Evolutionary conservation across 53 echinoderm and acorn worm species (phyloP), one percentile per base, ranked within the genome.

Genomic region (Luidia sarsii): DNA sequence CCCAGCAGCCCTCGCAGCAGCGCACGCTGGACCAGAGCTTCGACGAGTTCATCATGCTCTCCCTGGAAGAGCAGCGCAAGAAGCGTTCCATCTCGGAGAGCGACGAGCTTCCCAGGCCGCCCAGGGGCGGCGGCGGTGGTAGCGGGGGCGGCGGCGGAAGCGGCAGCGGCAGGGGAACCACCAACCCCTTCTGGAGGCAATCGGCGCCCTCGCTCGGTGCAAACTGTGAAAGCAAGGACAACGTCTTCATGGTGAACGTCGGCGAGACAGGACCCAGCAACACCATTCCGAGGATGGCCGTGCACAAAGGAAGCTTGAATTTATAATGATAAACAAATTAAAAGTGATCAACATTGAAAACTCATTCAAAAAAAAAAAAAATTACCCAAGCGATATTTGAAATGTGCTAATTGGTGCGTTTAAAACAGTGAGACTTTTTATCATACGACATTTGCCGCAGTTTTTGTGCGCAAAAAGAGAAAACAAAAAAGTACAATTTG

Each of bases 11-110:
- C 7, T 48, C 73, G 1, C 89, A 85, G 48, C 82, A 80, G 46
- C 81, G 91, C 48, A 96, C 97, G 16, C 84, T 96, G 51, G 93
- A 96, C 57, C 90, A 96, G 83, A 96, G 97, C 71, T 96, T 96
- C 77, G 97, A 96, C 71, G 93, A 93, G 86, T 96, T 92, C 65
- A 93, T 96, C 65, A 87, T 86, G 68, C 46, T 83, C 32, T 89
- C 92, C 59, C 75, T 94, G 38, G 95, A 87, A 63, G 95, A 92
- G 51, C 95, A 95, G 95, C 80, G 92, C 19, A 89, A 92, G 68
- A 80, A 68, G 53, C 84, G 92, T 62, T 67, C 90, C 41, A 36
- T 63, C 1, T 67, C 85, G 16, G 87, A 87, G 38, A 87, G 53
- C 50, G 87, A 87, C 29, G 72, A 72, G 10, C 36, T 55, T 8